Conservation (phyloP, 2,888 invertebrate genomes). For the Drosophila eohydei region DNA sequence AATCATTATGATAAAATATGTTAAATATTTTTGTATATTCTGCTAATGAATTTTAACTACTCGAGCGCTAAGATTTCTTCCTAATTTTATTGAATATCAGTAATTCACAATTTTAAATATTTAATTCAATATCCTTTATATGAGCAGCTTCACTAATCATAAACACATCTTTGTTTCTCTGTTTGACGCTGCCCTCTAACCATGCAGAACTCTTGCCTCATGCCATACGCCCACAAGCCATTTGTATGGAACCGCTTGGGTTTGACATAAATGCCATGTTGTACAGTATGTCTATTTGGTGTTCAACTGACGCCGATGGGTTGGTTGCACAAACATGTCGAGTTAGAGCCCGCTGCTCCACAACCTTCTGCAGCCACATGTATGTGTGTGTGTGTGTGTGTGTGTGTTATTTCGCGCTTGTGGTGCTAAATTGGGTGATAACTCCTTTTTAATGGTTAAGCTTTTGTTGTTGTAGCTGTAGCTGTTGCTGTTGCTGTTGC, state of each 20-base stretch:
- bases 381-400: conserved; percentile 83
- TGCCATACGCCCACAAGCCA: conserved; percentile 27
- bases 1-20: not conserved
- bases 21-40: too few relatives aligned
- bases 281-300: conserved; percentile 71
- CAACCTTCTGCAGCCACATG: conserved; percentile 23
- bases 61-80: too few relatives aligned
- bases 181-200: not conserved
- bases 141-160: not conserved
- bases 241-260: conserved; percentile 52
- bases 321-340: conserved; percentile 39
- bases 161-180: not conserved
- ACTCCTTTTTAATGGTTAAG: conserved; percentile 75
- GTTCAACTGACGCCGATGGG: conserved; percentile 55
- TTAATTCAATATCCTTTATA: not conserved
- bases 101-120: too few relatives aligned
- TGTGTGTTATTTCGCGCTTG: conserved; percentile 75
- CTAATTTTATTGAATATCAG: too few relatives aligned
- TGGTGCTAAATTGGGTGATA: conserved; percentile 77
- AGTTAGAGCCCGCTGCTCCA: conserved; percentile 19
- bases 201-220: not conserved
- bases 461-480: conserved; percentile 38
- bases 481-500: conserved; percentile 41
- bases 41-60: too few relatives aligned
- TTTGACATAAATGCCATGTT: conserved; percentile 72